Percentiles rank a stretch among this genome's conserved stretches.
Conservation (phyloP, 2,113 vertebrate genomes). For the Eonycteris spelaea region DNA sequence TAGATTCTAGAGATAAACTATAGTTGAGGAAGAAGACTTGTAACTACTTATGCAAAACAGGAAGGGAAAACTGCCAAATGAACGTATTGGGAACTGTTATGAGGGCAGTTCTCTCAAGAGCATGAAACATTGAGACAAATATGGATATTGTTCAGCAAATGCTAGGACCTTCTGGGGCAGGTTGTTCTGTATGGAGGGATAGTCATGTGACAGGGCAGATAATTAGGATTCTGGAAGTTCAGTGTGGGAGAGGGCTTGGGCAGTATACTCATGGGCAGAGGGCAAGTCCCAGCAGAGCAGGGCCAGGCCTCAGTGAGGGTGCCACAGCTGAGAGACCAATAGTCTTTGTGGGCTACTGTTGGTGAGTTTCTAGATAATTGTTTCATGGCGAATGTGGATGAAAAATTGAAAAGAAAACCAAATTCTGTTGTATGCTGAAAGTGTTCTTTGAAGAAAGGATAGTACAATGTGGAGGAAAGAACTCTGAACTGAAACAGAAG, state of each 20-base stretch:
- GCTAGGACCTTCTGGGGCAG: not conserved
- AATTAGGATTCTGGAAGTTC: not conserved
- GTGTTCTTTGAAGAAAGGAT: not conserved
- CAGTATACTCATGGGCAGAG: not conserved
- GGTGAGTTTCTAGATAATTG: not conserved
- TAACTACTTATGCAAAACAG: not conserved
- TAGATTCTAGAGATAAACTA: not conserved
- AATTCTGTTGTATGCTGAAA: not conserved
- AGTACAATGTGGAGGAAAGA: not conserved
- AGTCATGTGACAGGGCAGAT: not conserved
- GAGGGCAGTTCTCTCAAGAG: not conserved
- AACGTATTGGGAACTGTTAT: not conserved
- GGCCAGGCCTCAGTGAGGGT: not conserved
- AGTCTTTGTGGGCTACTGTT: not conserved
- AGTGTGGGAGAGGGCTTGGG: not conserved
- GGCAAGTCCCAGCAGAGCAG: not conserved
- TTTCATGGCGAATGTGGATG: not conserved
- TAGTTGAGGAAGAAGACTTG: not conserved
- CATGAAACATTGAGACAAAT: not conserved
- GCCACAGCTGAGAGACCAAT: not conserved
- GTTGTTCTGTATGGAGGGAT: not conserved
- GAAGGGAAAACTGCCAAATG: not conserved
- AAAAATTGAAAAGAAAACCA: not conserved
- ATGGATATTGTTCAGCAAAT: not conserved
- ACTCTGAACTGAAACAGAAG: not conserved